Conservation (phyloP, 2,797 vertebrate genomes). For the Gambusia yucatana region DNA sequence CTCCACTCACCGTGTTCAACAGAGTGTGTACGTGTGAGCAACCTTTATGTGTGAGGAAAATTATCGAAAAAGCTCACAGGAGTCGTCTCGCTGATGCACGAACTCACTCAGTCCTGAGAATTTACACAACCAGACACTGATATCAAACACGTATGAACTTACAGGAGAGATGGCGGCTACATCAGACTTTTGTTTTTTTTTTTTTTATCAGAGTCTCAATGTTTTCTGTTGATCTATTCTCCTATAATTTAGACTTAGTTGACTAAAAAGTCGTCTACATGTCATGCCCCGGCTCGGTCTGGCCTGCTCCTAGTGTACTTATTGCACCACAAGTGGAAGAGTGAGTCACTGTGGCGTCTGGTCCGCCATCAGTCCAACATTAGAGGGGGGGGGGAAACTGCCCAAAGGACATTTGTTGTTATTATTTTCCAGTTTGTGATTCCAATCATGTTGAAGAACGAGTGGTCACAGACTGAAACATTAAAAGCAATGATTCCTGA, state of each 20-base stretch:
- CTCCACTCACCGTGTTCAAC: not conserved
- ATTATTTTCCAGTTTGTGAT: constrained; percentile 7
- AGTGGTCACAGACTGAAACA: not conserved
- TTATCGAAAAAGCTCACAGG: not conserved
- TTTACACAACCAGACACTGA: not conserved
- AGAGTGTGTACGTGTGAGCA: not conserved
- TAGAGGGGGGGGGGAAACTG: not conserved
- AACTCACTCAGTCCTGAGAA: not conserved
- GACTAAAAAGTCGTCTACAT: not conserved
- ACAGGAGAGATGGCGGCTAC: not conserved
- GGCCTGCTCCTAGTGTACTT: not conserved
- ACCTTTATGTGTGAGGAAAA: constrained; percentile 1
- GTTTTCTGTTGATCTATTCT: not conserved
- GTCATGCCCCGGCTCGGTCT: not conserved
- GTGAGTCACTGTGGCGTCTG: not conserved
- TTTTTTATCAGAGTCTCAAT: not conserved
- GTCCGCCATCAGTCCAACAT: not conserved
- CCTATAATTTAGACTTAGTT: not conserved
- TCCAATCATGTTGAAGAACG: constrained; percentile 1
- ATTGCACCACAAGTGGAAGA: not conserved
- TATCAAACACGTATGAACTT: not conserved
- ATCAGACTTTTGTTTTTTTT: not conserved
- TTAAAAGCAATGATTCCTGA: not conserved
- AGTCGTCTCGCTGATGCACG: not conserved
- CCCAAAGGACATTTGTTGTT: not conserved